Percentiles rank a stretch among this genome's conserved stretches.
phyloP scores from a whole-genome alignment of 1,140 invertebrate species.

The Capitella teleta region DNA sequence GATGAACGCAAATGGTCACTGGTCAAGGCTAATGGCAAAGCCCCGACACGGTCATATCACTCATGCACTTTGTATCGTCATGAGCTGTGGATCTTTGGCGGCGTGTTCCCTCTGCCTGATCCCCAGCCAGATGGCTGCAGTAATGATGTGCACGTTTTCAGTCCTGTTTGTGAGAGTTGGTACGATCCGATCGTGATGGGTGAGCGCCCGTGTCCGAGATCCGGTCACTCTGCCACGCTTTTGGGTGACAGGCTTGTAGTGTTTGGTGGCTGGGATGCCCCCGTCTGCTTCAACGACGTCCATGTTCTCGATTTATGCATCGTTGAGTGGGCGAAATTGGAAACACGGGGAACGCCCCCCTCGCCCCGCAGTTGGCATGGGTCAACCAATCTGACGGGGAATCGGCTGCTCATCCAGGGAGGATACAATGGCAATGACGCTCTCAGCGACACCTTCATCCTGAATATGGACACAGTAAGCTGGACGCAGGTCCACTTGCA shows the following conservation, averaged over 20 bases:
- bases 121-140: slow-evolving; percentile 38
- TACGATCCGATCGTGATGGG: slow-evolving; percentile 33
- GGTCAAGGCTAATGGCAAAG: slow-evolving; percentile 35
- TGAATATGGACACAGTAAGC: slow-evolving; percentile 17
- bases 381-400: slow-evolving; percentile 24
- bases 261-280: slow-evolving; percentile 39
- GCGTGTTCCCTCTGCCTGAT: slow-evolving; percentile 33
- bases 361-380: slow-evolving; percentile 38
- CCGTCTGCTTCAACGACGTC: slow-evolving; percentile 34
- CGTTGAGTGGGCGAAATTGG: slow-evolving; percentile 33
- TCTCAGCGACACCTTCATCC: slow-evolving; percentile 31
- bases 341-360: slow-evolving; percentile 29
- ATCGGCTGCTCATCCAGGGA: slow-evolving; percentile 34
- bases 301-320: slow-evolving; percentile 36
- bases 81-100: slow-evolving; percentile 41
- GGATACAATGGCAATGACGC: slow-evolving; percentile 35
- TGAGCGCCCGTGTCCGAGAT: slow-evolving; percentile 30
- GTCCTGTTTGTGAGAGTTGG: slow-evolving; percentile 36
- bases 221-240: slow-evolving; percentile 36
- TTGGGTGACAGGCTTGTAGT: slow-evolving; percentile 33
- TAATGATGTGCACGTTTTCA: slow-evolving; percentile 37
- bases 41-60: slow-evolving; percentile 36
- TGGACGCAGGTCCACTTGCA: not conserved
- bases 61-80: slow-evolving; percentile 31
- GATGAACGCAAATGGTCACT: slow-evolving; percentile 36